Conservation (phyloP, 2,888 invertebrate genomes). For the Ommatoiulus sabulosus region DNA sequence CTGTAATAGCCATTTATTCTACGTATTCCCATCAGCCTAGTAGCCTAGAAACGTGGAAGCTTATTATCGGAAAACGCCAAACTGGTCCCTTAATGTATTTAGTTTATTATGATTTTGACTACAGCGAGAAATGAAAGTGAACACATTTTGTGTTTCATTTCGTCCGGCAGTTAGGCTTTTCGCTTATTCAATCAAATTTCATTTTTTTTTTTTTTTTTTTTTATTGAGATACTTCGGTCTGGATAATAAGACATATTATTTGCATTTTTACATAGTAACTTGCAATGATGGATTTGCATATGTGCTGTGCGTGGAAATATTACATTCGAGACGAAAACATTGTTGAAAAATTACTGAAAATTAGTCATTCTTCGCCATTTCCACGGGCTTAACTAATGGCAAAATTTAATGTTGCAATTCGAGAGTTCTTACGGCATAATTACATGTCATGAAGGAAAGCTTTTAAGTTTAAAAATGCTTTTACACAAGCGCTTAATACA, state of each 20-base stretch:
- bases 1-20: neutral
- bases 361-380: neutral
- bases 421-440: neutral
- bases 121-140: neutral
- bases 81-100: neutral
- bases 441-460: neutral
- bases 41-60: neutral
- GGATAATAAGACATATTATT: constrained; percentile 12
- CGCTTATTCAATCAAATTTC: neutral
- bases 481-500: no score
- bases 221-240: neutral
- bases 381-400: neutral
- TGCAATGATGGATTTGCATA: no score
- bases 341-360: neutral
- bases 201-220: neutral
- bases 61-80: neutral
- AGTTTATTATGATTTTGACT: neutral
- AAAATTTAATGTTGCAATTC: neutral
- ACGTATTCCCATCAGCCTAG: neutral
- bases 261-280: neutral
- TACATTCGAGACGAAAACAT: neutral
- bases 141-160: neutral
- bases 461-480: no score
- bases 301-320: no score
- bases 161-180: neutral